Conservation (phyloP, 2,113 vertebrate genomes). For the Zosterops hypoxanthus region DNA sequence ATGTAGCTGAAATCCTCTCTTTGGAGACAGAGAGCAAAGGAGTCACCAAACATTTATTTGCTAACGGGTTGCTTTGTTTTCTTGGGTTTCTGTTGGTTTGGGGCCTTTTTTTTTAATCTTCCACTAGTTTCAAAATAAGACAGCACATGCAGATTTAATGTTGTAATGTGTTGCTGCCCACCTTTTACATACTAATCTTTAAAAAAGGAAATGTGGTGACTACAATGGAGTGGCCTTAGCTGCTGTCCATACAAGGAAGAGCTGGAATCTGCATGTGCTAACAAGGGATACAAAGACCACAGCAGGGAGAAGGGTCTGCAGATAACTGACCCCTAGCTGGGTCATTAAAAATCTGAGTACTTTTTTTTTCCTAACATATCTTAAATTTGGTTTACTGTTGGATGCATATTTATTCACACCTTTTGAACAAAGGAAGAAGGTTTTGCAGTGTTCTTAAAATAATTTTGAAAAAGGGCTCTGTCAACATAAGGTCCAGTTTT, state of each 20-base stretch:
- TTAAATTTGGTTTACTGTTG: neutral
- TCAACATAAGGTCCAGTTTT: neutral
- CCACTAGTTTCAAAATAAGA: neutral
- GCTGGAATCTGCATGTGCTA: neutral
- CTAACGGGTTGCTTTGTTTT: neutral
- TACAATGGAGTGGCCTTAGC: neutral
- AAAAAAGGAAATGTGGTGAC: neutral
- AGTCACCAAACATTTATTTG: neutral
- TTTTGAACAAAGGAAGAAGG: neutral
- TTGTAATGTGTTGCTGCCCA: neutral
- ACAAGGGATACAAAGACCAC: neutral
- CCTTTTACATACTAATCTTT: neutral
- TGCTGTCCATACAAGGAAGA: neutral
- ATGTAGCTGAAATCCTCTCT: neutral
- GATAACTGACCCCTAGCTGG: neutral
- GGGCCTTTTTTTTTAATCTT: neutral
- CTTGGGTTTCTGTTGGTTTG: neutral
- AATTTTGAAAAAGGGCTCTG: neutral
- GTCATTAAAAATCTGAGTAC: neutral
- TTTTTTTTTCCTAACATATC: neutral
- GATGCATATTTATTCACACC: neutral
- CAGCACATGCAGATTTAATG: neutral
- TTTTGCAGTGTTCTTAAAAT: neutral
- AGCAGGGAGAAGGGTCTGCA: neutral
- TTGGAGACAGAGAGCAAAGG: neutral